These are phyloP conservation scores for Betta splendens DNA, from an alignment of 2,797 vertebrate species.

Conservation along the genomic window DNA sequence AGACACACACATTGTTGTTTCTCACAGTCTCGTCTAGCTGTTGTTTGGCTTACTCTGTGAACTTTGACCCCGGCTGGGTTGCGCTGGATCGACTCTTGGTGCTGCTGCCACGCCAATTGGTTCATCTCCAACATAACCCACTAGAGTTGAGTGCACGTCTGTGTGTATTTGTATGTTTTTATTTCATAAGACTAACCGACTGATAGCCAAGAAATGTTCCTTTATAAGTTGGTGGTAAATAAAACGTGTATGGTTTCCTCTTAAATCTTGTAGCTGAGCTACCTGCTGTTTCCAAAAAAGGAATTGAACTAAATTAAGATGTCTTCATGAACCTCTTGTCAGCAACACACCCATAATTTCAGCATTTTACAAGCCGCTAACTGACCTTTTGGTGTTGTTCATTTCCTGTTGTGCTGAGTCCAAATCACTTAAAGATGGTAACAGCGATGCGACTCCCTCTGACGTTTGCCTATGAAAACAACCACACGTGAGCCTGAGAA, in stretches of 20 bases:
- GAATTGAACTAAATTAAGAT: slow-evolving; percentile 11
- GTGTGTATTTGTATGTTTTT: slow-evolving; percentile 3
- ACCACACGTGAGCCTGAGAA: not conserved
- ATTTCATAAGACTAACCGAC: slow-evolving; percentile 1
- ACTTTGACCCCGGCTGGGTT: slow-evolving; percentile 63
- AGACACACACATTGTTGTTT: slow-evolving; percentile 54
- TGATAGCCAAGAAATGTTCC: not conserved
- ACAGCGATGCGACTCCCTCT: slow-evolving; percentile 19
- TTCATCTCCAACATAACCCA: slow-evolving; percentile 43
- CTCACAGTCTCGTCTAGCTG: slow-evolving; percentile 71
- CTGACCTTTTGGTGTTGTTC: slow-evolving; percentile 29
- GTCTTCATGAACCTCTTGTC: slow-evolving; percentile 4
- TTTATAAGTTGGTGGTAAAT: slow-evolving; percentile 1
- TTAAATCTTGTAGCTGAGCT: slow-evolving; percentile 7
- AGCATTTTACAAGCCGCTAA: slow-evolving; percentile 35
- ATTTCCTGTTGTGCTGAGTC: slow-evolving; percentile 46
- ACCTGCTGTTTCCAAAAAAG: not conserved
- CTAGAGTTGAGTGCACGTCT: slow-evolving; percentile 16
- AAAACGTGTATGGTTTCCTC: too few species aligned
- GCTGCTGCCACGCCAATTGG: slow-evolving; percentile 56
- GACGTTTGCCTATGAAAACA: slow-evolving; percentile 33
- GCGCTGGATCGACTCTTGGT: slow-evolving; percentile 70
- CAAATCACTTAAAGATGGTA: slow-evolving; percentile 41
- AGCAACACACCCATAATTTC: slow-evolving; percentile 1
- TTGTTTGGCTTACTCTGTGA: slow-evolving; percentile 73